phyloP scores from a whole-genome alignment of 2,113 vertebrate species.

The Gymnogyps californianus region DNA sequence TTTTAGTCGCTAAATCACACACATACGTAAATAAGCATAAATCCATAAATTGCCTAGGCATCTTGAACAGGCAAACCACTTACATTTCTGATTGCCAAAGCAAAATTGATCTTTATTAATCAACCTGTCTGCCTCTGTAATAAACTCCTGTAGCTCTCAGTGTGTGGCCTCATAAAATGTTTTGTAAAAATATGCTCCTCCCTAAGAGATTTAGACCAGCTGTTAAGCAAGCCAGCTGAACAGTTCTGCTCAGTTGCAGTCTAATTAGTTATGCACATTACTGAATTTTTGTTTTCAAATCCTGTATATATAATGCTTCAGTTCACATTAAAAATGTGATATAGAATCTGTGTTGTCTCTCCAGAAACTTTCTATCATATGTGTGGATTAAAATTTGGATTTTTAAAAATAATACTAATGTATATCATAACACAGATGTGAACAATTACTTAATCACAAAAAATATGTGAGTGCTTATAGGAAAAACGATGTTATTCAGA shows the following conservation, averaged over 20 bases:
- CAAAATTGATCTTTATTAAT: conserved; percentile 52
- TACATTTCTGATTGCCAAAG: conserved; percentile 3
- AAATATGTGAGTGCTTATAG: background rate
- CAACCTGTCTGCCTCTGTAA: conserved; percentile 15
- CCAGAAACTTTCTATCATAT: background rate
- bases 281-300: conserved; percentile 30
- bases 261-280: conserved; percentile 31
- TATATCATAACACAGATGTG: background rate
- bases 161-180: conserved; percentile 26
- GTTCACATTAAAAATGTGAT: background rate
- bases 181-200: conserved; percentile 32
- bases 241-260: conserved; percentile 30
- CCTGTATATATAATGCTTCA: background rate
- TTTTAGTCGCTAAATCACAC: background rate
- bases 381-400: background rate
- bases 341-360: background rate
- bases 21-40: background rate
- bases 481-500: background rate
- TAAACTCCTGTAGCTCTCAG: conserved; percentile 22
- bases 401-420: background rate
- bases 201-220: conserved; percentile 25
- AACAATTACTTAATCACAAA: background rate
- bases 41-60: background rate
- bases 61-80: background rate
- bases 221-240: conserved; percentile 36